Conservation (phyloP, 2,113 vertebrate species). For the Globicephala melas region DNA sequence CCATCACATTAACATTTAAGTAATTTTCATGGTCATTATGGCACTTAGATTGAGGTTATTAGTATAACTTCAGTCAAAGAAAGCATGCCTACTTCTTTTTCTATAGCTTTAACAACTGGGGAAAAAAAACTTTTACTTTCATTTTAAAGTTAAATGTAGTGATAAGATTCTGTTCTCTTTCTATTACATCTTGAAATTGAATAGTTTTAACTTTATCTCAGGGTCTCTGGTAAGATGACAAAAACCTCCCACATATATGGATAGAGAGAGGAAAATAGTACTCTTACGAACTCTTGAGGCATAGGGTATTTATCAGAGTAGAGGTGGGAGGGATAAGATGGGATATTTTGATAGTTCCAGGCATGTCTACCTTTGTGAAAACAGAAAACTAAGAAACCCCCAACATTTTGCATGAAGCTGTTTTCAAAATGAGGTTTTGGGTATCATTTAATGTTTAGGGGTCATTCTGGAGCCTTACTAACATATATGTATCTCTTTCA, state of each 20-base stretch:
- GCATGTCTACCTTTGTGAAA: background rate
- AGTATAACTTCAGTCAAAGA: background rate
- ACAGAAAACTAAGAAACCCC: background rate
- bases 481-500: background rate
- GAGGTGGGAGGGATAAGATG: background rate
- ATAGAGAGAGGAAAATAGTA: background rate
- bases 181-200: background rate
- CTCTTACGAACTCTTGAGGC: background rate
- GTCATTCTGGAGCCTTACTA: conserved; percentile 34
- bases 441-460: background rate
- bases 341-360: background rate
- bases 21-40: background rate
- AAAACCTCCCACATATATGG: background rate
- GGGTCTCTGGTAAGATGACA: background rate
- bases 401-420: background rate
- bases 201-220: background rate
- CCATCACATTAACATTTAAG: background rate
- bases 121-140: conserved; percentile 66
- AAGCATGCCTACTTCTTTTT: background rate
- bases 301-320: background rate
- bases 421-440: background rate
- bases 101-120: conserved; percentile 17
- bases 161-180: background rate
- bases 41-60: background rate
- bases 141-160: conserved; percentile 63